phyloP scores from a whole-genome alignment of 2,888 invertebrate genomes.

The Cantharis rufa region DNA sequence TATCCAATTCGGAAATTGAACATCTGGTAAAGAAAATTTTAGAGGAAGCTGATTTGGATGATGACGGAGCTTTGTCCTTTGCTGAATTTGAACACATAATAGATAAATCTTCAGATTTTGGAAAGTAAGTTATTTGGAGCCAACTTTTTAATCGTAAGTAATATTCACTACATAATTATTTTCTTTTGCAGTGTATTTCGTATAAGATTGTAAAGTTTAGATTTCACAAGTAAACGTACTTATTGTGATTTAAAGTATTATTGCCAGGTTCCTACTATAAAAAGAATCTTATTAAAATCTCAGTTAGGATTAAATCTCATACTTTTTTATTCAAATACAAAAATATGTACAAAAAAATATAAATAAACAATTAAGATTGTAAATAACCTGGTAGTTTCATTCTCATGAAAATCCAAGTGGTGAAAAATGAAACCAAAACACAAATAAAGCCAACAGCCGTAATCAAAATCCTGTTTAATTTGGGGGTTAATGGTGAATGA shows the following conservation, averaged over 20 bases:
- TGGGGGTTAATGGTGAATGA: slow-evolving; percentile 86
- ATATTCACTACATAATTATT: too few species aligned
- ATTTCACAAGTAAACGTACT: neutral
- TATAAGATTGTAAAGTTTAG: slow-evolving; percentile 34
- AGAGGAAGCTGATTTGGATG: slow-evolving; percentile 92
- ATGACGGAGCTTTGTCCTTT: slow-evolving; percentile 89
- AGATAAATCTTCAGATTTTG: slow-evolving; percentile 91
- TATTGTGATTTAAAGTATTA: neutral
- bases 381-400: slow-evolving; percentile 94
- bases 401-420: slow-evolving; percentile 97
- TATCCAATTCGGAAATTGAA: slow-evolving; percentile 77
- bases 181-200: slow-evolving; percentile 56
- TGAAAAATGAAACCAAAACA: slow-evolving; percentile 91
- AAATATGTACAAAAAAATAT: neutral
- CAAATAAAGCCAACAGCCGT: slow-evolving; percentile 90
- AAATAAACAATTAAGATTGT: slow-evolving; percentile 58
- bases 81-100: slow-evolving; percentile 97
- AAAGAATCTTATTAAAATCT: neutral
- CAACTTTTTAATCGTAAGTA: neutral
- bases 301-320: neutral
- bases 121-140: slow-evolving; percentile 73
- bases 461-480: slow-evolving; percentile 86
- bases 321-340: neutral
- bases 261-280: neutral
- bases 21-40: slow-evolving; percentile 80